A percentile compares a stretch with the other conserved stretches of the same genome.
These are phyloP conservation scores for Mercenaria mercenaria DNA, from an alignment of 1,140 invertebrate genomes.

Conservation along the genomic window DNA sequence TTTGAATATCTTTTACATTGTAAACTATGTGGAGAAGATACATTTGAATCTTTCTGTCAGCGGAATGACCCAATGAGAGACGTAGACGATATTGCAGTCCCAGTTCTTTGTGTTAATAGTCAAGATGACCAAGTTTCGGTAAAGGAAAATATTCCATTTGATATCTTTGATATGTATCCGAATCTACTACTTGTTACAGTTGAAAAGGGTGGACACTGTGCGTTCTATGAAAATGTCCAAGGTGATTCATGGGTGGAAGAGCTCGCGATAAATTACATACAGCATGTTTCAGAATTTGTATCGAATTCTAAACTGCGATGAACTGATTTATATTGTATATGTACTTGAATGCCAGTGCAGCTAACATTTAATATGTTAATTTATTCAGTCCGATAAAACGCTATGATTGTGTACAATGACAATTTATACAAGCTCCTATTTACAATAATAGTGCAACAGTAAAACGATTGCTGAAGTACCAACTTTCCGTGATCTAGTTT, in stretches of 20 bases:
- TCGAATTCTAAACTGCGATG: constrained; percentile 19
- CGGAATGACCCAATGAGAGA: constrained; percentile 76
- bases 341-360: too few relatives aligned
- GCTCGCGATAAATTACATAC: constrained; percentile 74
- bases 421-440: too few relatives aligned
- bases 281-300: constrained; percentile 73
- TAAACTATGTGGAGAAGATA: constrained; percentile 70
- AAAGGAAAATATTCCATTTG: constrained; percentile 77
- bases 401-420: too few relatives aligned
- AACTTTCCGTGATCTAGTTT: too few relatives aligned
- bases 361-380: too few relatives aligned
- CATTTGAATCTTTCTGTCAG: constrained; percentile 79
- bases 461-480: too few relatives aligned
- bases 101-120: constrained; percentile 81
- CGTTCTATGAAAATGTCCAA: constrained; percentile 66
- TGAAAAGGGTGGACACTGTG: constrained; percentile 79
- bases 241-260: constrained; percentile 74
- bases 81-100: constrained; percentile 83
- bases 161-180: constrained; percentile 80
- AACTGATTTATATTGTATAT: neutral
- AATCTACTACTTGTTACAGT: constrained; percentile 80
- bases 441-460: too few relatives aligned
- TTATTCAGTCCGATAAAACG: too few relatives aligned
- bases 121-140: constrained; percentile 80
- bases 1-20: constrained; percentile 76